Evolutionary conservation across 1,140 invertebrate species (phyloP), one percentile per base, ranked within the genome.

Genomic region (Anastrepha ludens): DNA sequence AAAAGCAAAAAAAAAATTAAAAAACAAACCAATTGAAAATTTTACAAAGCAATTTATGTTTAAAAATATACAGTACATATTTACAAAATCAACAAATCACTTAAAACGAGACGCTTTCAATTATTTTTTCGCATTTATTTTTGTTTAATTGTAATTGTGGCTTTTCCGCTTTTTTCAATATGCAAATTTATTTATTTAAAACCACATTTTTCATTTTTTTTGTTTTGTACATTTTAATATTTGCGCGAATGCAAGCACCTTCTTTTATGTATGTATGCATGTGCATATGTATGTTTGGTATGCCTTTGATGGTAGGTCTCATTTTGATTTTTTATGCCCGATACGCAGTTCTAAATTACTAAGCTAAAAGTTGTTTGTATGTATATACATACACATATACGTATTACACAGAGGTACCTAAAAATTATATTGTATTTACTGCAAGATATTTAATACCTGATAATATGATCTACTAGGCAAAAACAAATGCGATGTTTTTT

Each of bases 81-180:
- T 74, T 44, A 74, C 39, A 15, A 74, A 74, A 39, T 47, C 67
- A 47, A 74, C 67, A 74, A 74, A 47, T 7, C 41, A 47, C 67
- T 47, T 74, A 74, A 17, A 74, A 15, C 41, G 41, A 39, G 15
- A n/a, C 6, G 41, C 13, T 74, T 44, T 74, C 3, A 17, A 17
- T 47, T 13, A 44, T 13, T 74, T 74, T 47, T 55, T 55, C 50
- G 6, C 50, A 55, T 55, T 55, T 55, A 2, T 8, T 55, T 55
- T 55, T 55, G 50, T 55, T 55, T 55, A 11, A 55, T 55, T 55
- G 11, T 39, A 74, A 7, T 47, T 74, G 11, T 47, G 44, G 1
- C 67, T 29, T 67, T 67, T 67, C 29, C 3, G 13, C 15, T 44
- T 74, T 74, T 74, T 74, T 6, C 3, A 15, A 15, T 5, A 13